These are phyloP conservation scores for Sarcophaga variegata DNA, from an alignment of 2,888 invertebrate species.

Conservation along the genomic window DNA sequence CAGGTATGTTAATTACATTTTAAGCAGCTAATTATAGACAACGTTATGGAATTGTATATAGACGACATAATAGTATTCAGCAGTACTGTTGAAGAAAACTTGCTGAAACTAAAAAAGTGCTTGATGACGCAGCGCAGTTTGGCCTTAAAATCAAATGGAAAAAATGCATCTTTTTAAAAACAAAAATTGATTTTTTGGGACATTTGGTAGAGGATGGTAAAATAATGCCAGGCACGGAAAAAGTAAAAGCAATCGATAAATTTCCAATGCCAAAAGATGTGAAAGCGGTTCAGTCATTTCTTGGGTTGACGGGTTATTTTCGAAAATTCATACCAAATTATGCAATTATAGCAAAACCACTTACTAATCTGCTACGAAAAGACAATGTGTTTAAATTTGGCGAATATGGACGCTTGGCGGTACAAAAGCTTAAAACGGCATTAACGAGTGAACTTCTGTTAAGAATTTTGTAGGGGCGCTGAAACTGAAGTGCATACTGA, in stretches of 20 bases:
- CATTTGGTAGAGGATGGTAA: constrained; percentile 36
- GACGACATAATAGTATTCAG: constrained; percentile 51
- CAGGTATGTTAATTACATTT: constrained; percentile 57
- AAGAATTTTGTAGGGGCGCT: constrained; percentile 1
- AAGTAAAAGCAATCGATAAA: too few species aligned
- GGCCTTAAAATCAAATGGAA: constrained; percentile 63
- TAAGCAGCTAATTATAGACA: constrained; percentile 39
- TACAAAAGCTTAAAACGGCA: too few species aligned
- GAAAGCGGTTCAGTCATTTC: constrained; percentile 72
- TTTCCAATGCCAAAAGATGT: constrained; percentile 72
- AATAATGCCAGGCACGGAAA: constrained; percentile 5
- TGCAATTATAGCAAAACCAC: not conserved
- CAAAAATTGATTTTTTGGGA: constrained; percentile 56
- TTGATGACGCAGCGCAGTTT: constrained; percentile 42
- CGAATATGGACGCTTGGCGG: too few species aligned
- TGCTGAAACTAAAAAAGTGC: constrained; percentile 38
- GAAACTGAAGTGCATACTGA: constrained; percentile 13
- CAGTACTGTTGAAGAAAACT: constrained; percentile 16
- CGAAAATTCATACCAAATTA: constrained; percentile 41
- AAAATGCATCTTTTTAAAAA: constrained; percentile 63
- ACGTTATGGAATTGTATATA: constrained; percentile 54
- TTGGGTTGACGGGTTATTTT: constrained; percentile 69
- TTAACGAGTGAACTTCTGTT: not conserved
- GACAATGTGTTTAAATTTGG: too few species aligned
- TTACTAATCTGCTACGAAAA: too few species aligned